phyloP scores from a whole-genome alignment of 2,113 vertebrate species.

The Athene cunicularia region DNA sequence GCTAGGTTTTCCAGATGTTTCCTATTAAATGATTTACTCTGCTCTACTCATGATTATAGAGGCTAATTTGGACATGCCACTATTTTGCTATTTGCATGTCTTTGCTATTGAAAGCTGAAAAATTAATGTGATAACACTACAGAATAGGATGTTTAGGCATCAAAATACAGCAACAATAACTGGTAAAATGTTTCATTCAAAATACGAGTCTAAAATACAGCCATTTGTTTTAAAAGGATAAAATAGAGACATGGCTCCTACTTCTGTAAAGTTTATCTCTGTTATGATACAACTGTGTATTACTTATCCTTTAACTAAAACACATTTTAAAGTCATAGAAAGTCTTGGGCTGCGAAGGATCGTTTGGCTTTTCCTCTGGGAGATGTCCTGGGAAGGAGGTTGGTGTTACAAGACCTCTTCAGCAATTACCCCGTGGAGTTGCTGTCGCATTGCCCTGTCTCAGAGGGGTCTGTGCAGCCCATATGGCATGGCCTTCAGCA shows the following conservation, averaged over 20 bases:
- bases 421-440: neutral
- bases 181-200: neutral
- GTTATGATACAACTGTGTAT: neutral
- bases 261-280: neutral
- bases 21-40: neutral
- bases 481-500: accelerated
- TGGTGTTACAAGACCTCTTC: neutral
- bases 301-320: neutral
- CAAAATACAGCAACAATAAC: neutral
- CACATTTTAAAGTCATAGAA: neutral
- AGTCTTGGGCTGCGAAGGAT: neutral
- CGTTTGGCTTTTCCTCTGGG: neutral
- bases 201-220: neutral
- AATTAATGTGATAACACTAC: neutral
- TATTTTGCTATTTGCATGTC: neutral
- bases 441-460: neutral
- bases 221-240: neutral
- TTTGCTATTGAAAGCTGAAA: conserved; percentile 3
- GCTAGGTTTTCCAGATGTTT: neutral
- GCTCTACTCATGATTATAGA: neutral
- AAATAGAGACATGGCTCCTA: neutral
- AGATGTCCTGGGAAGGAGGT: neutral
- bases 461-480: neutral
- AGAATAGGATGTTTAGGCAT: conserved; percentile 3
- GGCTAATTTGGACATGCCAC: neutral